Percentiles rank a stretch among this genome's conserved stretches.
Conservation (phyloP, 1,140 invertebrate species). For the Drosophila punjabiensis region DNA sequence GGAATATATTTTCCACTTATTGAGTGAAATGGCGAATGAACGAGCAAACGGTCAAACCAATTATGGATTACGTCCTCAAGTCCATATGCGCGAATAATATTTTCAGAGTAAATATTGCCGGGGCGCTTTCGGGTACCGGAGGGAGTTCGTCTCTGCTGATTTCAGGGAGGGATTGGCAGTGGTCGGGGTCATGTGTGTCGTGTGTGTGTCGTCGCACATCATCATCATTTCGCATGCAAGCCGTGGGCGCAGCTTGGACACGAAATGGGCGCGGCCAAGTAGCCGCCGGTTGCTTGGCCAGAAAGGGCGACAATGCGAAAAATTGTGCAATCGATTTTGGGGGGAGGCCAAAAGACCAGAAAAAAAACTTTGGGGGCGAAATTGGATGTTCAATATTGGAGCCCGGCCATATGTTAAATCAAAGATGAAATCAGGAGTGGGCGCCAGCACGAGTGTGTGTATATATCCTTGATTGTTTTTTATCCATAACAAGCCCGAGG, state of each 20-base stretch:
- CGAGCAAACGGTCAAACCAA: slow-evolving; percentile 61
- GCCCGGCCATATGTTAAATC: slow-evolving; percentile 52
- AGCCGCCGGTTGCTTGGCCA: slow-evolving; percentile 74
- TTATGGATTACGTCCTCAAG: slow-evolving; percentile 80
- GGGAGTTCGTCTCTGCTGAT: slow-evolving; percentile 21
- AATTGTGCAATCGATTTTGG: slow-evolving; percentile 82
- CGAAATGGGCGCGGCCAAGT: slow-evolving; percentile 71
- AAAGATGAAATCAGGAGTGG: slow-evolving; percentile 52
- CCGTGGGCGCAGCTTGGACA: slow-evolving; percentile 70
- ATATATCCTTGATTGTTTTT: slow-evolving; percentile 74
- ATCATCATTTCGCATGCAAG: slow-evolving; percentile 71
- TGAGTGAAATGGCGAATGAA: slow-evolving; percentile 57
- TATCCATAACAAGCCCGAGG: slow-evolving; percentile 75
- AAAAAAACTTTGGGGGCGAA: slow-evolving; percentile 21
- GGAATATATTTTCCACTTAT: slow-evolving; percentile 38
- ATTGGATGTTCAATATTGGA: slow-evolving; percentile 29
- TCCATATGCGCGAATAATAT: slow-evolving; percentile 81
- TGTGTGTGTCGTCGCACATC: slow-evolving; percentile 33
- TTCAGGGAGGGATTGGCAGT: slow-evolving; percentile 7
- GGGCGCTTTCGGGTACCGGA: slow-evolving; percentile 19
- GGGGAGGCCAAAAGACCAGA: slow-evolving; percentile 23
- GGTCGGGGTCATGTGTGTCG: not conserved
- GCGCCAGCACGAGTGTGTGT: slow-evolving; percentile 16
- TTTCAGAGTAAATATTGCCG: slow-evolving; percentile 71
- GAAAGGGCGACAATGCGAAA: slow-evolving; percentile 79